Evolutionary conservation across 1,140 invertebrate genomes (phyloP).

Genomic region (Leptopilina boulardi): DNA sequence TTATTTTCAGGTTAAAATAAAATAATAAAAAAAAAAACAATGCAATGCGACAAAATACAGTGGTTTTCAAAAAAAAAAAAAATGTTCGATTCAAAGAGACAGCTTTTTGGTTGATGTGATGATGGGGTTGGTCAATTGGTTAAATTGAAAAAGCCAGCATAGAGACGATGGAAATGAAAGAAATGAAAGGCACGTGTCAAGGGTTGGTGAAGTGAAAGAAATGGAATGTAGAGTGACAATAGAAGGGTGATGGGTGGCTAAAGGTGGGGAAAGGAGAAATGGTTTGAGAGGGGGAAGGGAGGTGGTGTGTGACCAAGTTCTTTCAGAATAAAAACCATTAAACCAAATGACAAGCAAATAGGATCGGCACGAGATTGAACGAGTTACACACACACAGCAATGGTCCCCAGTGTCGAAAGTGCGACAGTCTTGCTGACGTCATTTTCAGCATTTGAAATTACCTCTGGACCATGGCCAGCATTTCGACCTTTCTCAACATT

Average conservation of each 20-base stretch:
- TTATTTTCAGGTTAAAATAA: too few relatives aligned
- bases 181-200: slow-evolving; percentile 30
- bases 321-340: slow-evolving; percentile 32
- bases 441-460: slow-evolving; percentile 59
- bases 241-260: too few relatives aligned
- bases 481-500: neutral
- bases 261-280: too few relatives aligned
- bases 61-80: neutral
- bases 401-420: slow-evolving; percentile 25
- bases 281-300: too few relatives aligned
- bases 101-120: slow-evolving; percentile 17
- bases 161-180: neutral
- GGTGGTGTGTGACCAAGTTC: neutral
- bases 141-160: slow-evolving; percentile 9
- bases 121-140: slow-evolving; percentile 7
- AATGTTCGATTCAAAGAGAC: neutral
- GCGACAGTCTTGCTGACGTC: slow-evolving; percentile 45
- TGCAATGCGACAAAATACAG: neutral
- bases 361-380: slow-evolving; percentile 45
- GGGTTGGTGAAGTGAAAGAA: slow-evolving; percentile 35
- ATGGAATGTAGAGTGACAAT: slow-evolving; percentile 24
- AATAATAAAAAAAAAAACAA: neutral
- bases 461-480: slow-evolving; percentile 60
- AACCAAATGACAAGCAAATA: slow-evolving; percentile 43
- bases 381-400: slow-evolving; percentile 43